Base-by-base conservation (phyloP, 2,797 vertebrate genomes). In the Galaxias olidus region DNA sequence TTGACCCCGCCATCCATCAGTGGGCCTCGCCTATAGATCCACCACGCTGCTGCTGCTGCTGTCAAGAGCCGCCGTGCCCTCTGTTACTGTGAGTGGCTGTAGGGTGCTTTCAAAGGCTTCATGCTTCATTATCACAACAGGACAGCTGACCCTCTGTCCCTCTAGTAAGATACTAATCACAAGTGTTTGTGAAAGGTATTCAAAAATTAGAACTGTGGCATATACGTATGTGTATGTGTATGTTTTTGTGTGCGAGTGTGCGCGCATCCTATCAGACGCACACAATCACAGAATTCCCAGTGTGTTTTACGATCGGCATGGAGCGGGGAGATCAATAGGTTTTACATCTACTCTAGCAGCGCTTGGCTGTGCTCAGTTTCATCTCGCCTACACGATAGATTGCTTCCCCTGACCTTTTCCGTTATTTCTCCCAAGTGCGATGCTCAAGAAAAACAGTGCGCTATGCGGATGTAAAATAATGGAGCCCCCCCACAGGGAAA, bases 261-360 rank as follows among this genome's bases (percentile, higher is more conserved):
- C 19, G 9, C 9, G 46, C 49, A n/a, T 30, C 14, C 30, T 18
- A 8, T 10, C 14, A 19, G 9, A 14, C 46, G 18, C 10, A n/a
- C n/a, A n/a, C n/a, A n/a, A n/a, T n/a, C n/a, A n/a, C n/a, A n/a
- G n/a, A n/a, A n/a, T 40, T 60, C 10, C 15, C 19, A 14, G 59
- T 62, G 8, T 49, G 46, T 65, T 63, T 56, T 51, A 61, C 60
- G 65, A 75, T 83, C 30, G 41, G 49, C 55, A 65, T 49, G 48
- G 51, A 63, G 42, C 15, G 49, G 42, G 10, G n/a, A 48, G 43
- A 75, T 71, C 65, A 15, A 68, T 75, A 53, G 15, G 15, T 52
- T 56, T 75, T 75, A 41, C 64, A 54, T 71, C 69, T 65, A 50
- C 52, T 72, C 2, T 0, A 8, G 14, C 10, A 61, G 46, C 62